These are phyloP conservation scores for Microctonus brassicae DNA, from an alignment of 2,888 invertebrate genomes.

Conservation along the genomic window DNA sequence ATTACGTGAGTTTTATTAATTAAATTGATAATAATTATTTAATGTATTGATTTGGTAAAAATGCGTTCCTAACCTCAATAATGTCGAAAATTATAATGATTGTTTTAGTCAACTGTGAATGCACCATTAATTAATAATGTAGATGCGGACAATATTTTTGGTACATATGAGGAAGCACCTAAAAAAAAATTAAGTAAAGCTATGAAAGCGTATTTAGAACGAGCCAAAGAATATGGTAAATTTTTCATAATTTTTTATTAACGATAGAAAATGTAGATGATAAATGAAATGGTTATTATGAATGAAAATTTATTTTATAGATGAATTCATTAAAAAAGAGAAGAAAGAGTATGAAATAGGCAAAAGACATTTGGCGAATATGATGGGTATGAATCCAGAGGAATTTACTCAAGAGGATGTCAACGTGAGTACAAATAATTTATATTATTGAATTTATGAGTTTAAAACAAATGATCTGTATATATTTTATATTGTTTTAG, in stretches of 20 bases:
- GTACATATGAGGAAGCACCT: conserved; percentile 31
- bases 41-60: too few relatives aligned
- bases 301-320: conserved; percentile 60
- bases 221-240: conserved; percentile 81
- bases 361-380: conserved; percentile 95
- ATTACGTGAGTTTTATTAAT: not conserved
- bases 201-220: conserved; percentile 89
- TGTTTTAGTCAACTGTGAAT: conserved; percentile 28
- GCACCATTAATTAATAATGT: conserved; percentile 28
- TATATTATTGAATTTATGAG: too few relatives aligned
- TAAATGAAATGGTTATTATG: too few relatives aligned
- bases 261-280: not conserved
- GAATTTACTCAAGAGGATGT: conserved; percentile 89
- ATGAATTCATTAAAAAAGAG: conserved; percentile 86
- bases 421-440: conserved; percentile 78
- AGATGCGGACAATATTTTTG: conserved; percentile 31
- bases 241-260: conserved; percentile 29
- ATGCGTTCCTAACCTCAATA: not conserved
- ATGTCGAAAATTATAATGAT: not conserved
- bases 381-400: conserved; percentile 97
- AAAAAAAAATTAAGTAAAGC: conserved; percentile 83
- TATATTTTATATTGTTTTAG: conserved; percentile 41
- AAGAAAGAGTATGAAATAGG: conserved; percentile 89
- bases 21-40: not conserved
- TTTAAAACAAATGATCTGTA: conserved; percentile 20